Evolutionary conservation across 2,797 vertebrate species (phyloP).

Genomic region (Macropus fuliginosus): DNA sequence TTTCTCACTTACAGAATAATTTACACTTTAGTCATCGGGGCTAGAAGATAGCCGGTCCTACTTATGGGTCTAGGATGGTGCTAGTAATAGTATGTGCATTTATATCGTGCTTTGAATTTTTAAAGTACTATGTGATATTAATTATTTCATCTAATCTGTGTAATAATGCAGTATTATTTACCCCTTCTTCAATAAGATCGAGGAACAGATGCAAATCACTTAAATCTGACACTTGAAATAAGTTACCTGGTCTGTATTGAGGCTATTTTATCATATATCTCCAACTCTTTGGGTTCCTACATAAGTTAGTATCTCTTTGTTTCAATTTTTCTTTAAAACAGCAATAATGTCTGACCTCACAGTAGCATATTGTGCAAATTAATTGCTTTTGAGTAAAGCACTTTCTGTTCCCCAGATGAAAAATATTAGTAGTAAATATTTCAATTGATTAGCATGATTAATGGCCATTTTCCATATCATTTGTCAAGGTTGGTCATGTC

Average conservation of each 20-base stretch:
- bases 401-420: constrained; percentile 66
- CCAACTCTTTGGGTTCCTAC: constrained; percentile 52
- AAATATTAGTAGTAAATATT: constrained; percentile 76
- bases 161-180: constrained; percentile 74
- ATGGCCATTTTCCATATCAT: constrained; percentile 71
- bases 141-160: constrained; percentile 71
- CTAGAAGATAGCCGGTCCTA: constrained; percentile 51
- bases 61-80: constrained; percentile 48
- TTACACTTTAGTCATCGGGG: constrained; percentile 65
- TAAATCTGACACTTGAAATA: constrained; percentile 73
- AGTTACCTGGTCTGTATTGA: constrained; percentile 67
- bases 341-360: constrained; percentile 68
- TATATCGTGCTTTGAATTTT: constrained; percentile 56
- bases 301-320: constrained; percentile 68
- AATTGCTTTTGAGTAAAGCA: constrained; percentile 76
- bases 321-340: constrained; percentile 77
- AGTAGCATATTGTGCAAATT: constrained; percentile 71
- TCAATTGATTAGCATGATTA: constrained; percentile 76
- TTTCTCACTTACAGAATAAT: constrained; percentile 74
- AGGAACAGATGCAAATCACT: constrained; percentile 70
- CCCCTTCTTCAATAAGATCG: constrained; percentile 57
- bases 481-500: constrained; percentile 65
- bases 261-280: constrained; percentile 67
- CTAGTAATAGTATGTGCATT: constrained; percentile 70
- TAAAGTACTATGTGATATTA: constrained; percentile 63